A percentile compares a stretch with the other conserved stretches of the same genome.
These are phyloP conservation scores for Venustaconcha ellipsiformis DNA, from an alignment of 1,140 invertebrate genomes.

Conservation along the genomic window DNA sequence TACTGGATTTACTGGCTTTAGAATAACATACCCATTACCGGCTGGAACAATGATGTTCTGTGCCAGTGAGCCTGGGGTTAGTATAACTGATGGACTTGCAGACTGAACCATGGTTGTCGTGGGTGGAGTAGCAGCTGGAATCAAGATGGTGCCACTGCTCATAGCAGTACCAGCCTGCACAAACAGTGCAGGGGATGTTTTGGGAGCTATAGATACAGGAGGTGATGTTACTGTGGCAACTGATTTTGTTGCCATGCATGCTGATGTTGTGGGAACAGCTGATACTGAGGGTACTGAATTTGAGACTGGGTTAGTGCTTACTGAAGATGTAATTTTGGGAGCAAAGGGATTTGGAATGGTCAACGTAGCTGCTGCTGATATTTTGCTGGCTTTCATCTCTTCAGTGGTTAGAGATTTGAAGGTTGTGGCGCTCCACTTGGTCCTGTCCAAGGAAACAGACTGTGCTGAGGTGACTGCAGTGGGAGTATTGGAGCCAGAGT, in stretches of 20 bases:
- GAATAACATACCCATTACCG: constrained; percentile 33
- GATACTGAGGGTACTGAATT: neutral
- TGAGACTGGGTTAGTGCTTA: neutral
- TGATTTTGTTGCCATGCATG: constrained; percentile 1
- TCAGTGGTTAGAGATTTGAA: too few species aligned
- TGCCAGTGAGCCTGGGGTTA: neutral
- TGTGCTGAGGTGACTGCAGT: too few species aligned
- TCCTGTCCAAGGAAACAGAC: too few species aligned
- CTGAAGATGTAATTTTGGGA: neutral
- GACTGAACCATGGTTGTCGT: neutral
- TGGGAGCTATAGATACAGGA: neutral
- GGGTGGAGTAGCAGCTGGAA: too few species aligned
- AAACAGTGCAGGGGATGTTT: neutral
- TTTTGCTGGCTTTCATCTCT: too few species aligned
- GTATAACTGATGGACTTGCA: neutral
- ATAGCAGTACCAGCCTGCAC: neutral
- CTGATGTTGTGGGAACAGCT: constrained; percentile 7
- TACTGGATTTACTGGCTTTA: constrained; percentile 12
- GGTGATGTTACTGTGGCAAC: constrained; percentile 1
- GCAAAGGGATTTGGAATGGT: constrained; percentile 23
- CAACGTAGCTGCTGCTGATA: constrained; percentile 7
- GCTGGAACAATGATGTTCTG: constrained; percentile 16
- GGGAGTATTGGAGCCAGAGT: neutral
- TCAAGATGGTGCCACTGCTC: constrained; percentile 2
- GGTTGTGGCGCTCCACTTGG: too few species aligned